Evolutionary conservation across 2,797 vertebrate genomes (phyloP).

Genomic region (Pseudopleuronectes americanus): DNA sequence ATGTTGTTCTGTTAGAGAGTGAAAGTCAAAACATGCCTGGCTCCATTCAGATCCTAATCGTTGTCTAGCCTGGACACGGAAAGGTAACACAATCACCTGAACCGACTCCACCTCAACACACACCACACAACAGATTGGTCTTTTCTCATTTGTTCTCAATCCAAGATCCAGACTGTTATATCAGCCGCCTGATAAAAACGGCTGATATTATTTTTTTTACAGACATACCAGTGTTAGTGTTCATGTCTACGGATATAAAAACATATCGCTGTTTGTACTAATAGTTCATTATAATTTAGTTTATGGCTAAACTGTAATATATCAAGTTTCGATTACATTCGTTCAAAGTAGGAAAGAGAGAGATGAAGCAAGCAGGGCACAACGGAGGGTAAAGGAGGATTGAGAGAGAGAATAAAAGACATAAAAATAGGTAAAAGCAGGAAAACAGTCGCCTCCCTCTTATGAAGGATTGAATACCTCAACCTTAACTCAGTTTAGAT

Average conservation of each 20-base stretch:
- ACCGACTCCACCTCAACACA: not conserved
- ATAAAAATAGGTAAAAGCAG: not conserved
- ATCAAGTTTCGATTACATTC: too few species aligned
- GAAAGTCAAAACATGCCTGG: slow-evolving; percentile 1
- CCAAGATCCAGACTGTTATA: too few species aligned
- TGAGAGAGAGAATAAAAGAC: slow-evolving; percentile 15
- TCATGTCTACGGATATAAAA: too few species aligned
- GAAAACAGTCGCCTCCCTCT: not conserved
- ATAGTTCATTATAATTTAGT: too few species aligned
- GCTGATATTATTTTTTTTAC: too few species aligned
- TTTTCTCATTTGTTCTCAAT: not conserved
- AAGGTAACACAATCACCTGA: slow-evolving; percentile 23
- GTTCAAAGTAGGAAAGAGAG: too few species aligned
- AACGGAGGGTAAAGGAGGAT: not conserved
- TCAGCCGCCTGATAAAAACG: too few species aligned
- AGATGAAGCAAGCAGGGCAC: not conserved
- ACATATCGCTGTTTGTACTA: too few species aligned
- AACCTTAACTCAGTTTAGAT: slow-evolving; percentile 10
- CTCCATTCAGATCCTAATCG: slow-evolving; percentile 31
- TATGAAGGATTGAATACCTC: not conserved
- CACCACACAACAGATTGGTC: not conserved
- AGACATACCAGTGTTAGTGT: too few species aligned
- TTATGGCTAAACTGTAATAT: too few species aligned
- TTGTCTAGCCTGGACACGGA: slow-evolving; percentile 36
- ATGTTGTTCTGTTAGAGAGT: not conserved